phyloP scores from a whole-genome alignment of 2,888 invertebrate species.

The Lordiphosa andalusiaca region DNA sequence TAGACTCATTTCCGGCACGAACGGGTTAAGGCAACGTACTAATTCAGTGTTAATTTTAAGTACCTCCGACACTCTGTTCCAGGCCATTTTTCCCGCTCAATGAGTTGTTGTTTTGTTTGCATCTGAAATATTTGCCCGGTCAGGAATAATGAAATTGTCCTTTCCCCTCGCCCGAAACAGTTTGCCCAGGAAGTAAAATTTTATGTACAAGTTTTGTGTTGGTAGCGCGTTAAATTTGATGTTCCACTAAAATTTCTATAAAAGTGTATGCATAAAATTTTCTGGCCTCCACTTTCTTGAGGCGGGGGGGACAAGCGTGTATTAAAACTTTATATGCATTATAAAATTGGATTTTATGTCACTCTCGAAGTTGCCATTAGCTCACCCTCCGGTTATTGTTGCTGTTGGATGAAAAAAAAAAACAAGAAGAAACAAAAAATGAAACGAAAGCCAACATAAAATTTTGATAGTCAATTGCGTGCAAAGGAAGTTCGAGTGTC shows the following conservation, averaged over 20 bases:
- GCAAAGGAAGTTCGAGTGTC: slow-evolving; percentile 51
- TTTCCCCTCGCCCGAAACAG: background rate
- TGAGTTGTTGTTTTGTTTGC: slow-evolving; percentile 15
- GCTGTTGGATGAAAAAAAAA: slow-evolving; percentile 20
- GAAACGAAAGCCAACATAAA: slow-evolving; percentile 43
- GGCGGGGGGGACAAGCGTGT: slow-evolving; percentile 21
- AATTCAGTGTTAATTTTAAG: slow-evolving; percentile 54
- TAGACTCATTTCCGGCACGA: slow-evolving; percentile 56
- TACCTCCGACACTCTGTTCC: slow-evolving; percentile 12
- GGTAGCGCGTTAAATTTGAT: slow-evolving; percentile 67
- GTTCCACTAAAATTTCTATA: slow-evolving; percentile 68
- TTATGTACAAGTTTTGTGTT: slow-evolving; percentile 59
- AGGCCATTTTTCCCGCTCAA: slow-evolving; percentile 8
- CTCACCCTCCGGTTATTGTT: slow-evolving; percentile 12
- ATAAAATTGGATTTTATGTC: slow-evolving; percentile 72
- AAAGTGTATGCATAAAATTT: slow-evolving; percentile 55
- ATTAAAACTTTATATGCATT: slow-evolving; percentile 71
- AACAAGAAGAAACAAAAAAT: slow-evolving; percentile 13
- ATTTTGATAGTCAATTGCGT: slow-evolving; percentile 68
- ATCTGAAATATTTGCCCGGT: slow-evolving; percentile 13
- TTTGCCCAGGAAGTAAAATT: slow-evolving; percentile 46
- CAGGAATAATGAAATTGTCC: slow-evolving; percentile 13
- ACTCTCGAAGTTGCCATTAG: slow-evolving; percentile 60
- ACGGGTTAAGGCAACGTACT: slow-evolving; percentile 53
- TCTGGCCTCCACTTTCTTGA: slow-evolving; percentile 1